Evolutionary conservation across 2,797 vertebrate genomes (phyloP), one percentile per base, ranked within the genome.

Genomic region (Sebastes vulpes): DNA sequence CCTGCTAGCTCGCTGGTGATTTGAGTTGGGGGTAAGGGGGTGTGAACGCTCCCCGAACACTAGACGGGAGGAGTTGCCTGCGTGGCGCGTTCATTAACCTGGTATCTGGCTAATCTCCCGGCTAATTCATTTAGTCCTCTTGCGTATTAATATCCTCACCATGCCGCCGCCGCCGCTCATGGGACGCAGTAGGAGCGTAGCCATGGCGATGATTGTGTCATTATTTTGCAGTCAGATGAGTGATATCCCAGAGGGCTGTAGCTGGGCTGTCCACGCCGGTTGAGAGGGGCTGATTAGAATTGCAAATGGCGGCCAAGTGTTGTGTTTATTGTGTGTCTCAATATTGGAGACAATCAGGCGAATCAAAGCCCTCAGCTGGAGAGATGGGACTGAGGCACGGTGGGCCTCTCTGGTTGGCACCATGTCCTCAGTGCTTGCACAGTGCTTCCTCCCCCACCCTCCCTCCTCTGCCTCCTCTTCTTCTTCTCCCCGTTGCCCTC

Each of bases 281-380:
- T 83, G 91, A 95, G 93, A 91, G 92, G 82, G 84, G 29, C 88
- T 93, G 94, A 96, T 96, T 95, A 95, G 95, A 96, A 94, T 96
- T 96, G 95, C 94, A 95, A 96, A 95, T 95, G 93, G 92, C 64
- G 76, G 91, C 94, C 90, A 93, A 92, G 90, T 94, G 94, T 95
- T 95, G 94, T 95, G 94, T 95, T 96, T 94, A 95, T 96, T 96
- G 95, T 95, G 94, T 92, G 96, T 95, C 91, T 95, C 95, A 93
- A 94, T 95, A 94, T 95, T 94, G 94, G 92, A 95, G 94, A 95
- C 95, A 96, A 95, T 95, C 94, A 94, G 91, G 94, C 90, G 90
- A 95, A 96, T 96, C 93, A 95, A 95, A 96, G 95, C 92, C 91
- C 92, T 91, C 92, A 89, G 94, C 94, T 95, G 95, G 95, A 95